Conservation (phyloP, 2,113 vertebrate genomes). For the Nesoenas mayeri region DNA sequence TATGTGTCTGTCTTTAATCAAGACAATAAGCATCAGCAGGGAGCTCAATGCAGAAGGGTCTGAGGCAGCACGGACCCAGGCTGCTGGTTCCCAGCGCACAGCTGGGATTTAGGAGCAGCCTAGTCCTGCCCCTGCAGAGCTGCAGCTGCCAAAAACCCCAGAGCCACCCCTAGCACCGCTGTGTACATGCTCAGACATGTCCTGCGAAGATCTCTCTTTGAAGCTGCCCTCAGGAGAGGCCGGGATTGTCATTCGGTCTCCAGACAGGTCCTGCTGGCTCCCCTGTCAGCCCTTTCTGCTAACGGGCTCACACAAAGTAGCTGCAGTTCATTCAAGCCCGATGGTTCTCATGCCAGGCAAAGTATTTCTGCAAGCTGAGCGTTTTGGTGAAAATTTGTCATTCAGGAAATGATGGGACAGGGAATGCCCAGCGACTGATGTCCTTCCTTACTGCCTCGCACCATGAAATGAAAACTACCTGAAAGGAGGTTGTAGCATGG, state of each 20-base stretch:
- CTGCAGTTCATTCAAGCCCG: accelerated
- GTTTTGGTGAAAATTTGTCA: accelerated
- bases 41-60: background rate
- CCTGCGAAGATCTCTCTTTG: background rate
- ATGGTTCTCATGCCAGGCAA: background rate
- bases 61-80: background rate
- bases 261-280: background rate
- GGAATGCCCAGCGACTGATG: accelerated
- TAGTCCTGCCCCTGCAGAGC: background rate
- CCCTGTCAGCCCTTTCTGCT: background rate
- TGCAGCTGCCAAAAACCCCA: background rate
- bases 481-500: no score
- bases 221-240: background rate
- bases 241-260: background rate
- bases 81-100: background rate
- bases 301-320: background rate
- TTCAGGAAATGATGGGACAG: background rate
- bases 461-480: background rate
- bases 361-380: background rate
- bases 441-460: background rate
- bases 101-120: background rate
- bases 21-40: background rate
- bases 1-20: background rate
- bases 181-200: accelerated
- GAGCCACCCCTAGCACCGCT: background rate